A percentile compares a stretch with the other conserved stretches of the same genome.
These are phyloP conservation scores for Tiphia femorata DNA, from an alignment of 2,888 invertebrate genomes.

Conservation along the genomic window DNA sequence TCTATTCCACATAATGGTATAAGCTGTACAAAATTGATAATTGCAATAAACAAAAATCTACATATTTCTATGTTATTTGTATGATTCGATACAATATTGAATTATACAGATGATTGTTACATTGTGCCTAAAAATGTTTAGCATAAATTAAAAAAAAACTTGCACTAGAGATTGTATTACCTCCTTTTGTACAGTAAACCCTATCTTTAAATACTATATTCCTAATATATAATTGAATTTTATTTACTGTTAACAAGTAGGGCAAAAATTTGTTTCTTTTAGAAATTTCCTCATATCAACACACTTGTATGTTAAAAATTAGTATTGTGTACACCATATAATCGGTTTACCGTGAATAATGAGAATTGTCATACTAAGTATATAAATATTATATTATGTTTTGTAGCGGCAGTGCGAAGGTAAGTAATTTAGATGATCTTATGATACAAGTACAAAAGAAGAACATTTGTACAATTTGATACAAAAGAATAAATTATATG, in stretches of 20 bases:
- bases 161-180: slow-evolving; percentile 1
- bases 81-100: neutral
- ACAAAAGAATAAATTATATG: slow-evolving; percentile 51
- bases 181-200: neutral
- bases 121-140: slow-evolving; percentile 2
- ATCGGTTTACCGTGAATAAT: slow-evolving; percentile 29
- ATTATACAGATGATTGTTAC: slow-evolving; percentile 3
- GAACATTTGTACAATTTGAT: slow-evolving; percentile 49
- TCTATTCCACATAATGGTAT: neutral
- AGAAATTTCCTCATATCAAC: slow-evolving; percentile 25
- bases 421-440: slow-evolving; percentile 54
- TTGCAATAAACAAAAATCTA: neutral
- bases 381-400: slow-evolving; percentile 59
- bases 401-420: slow-evolving; percentile 66
- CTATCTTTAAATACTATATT: neutral
- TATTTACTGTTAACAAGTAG: slow-evolving; percentile 18
- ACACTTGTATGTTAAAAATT: slow-evolving; percentile 29
- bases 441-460: slow-evolving; percentile 33
- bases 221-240: neutral
- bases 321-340: slow-evolving; percentile 22
- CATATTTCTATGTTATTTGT: neutral
- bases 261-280: slow-evolving; percentile 39
- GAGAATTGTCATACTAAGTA: slow-evolving; percentile 46
- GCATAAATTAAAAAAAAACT: slow-evolving; percentile 13
- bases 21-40: neutral